Conservation (phyloP, 2,113 vertebrate species). For the Phaethon lepturus region DNA sequence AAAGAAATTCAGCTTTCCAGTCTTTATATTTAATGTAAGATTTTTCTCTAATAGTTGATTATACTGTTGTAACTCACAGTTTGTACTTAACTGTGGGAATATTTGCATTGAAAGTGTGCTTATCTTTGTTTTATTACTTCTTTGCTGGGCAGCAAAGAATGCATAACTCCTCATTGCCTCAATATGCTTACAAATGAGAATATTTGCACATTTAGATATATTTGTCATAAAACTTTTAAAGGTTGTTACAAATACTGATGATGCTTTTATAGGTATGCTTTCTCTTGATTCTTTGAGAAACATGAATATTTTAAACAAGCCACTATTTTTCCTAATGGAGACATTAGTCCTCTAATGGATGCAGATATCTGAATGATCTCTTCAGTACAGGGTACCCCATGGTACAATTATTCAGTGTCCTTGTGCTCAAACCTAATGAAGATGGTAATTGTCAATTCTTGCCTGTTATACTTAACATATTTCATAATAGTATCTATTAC, state of each 20-base stretch:
- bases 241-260: not conserved
- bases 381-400: accelerated
- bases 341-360: not conserved
- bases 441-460: not conserved
- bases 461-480: not conserved
- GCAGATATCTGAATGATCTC: not conserved
- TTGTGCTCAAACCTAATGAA: not conserved
- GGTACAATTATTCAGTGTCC: not conserved
- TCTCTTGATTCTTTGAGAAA: not conserved
- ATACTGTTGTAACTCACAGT: not conserved
- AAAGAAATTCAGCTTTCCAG: not conserved
- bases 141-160: not conserved
- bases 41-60: not conserved
- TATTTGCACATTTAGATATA: not conserved
- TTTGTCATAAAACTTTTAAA: not conserved
- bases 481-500: not conserved
- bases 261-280: not conserved
- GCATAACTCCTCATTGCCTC: not conserved
- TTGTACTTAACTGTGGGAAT: not conserved
- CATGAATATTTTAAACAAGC: not conserved
- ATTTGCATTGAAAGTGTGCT: not conserved
- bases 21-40: not conserved
- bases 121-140: slow-evolving; percentile 1
- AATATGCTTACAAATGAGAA: not conserved
- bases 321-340: not conserved